Conservation (phyloP, 2,888 invertebrate species). For the Polietes domitor region DNA sequence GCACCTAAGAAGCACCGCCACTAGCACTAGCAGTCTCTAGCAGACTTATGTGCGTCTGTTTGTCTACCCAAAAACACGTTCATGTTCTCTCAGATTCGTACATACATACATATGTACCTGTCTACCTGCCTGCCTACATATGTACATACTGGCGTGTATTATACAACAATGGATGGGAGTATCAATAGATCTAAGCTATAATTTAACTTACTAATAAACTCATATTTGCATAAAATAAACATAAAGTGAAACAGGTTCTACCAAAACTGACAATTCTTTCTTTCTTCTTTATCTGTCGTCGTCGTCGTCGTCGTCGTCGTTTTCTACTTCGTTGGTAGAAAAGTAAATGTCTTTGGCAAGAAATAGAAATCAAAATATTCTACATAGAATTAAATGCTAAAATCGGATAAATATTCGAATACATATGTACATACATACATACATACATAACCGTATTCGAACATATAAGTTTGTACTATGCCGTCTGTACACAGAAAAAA, state of each 20-base stretch:
- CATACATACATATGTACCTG: neutral
- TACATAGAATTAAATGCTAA: slow-evolving; percentile 20
- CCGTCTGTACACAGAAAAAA: too few species aligned
- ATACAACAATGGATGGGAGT: slow-evolving; percentile 32
- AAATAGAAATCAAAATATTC: slow-evolving; percentile 32
- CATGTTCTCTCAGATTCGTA: neutral
- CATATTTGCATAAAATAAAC: slow-evolving; percentile 48
- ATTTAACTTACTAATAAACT: slow-evolving; percentile 39
- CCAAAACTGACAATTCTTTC: slow-evolving; percentile 1
- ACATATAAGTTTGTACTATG: too few species aligned
- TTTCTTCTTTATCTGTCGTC: slow-evolving; percentile 18
- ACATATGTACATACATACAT: too few species aligned
- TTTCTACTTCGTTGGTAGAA: neutral
- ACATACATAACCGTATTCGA: too few species aligned
- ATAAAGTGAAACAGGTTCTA: slow-evolving; percentile 50
- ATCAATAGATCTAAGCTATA: slow-evolving; percentile 25
- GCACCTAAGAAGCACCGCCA: neutral
- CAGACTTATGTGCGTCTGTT: slow-evolving; percentile 43
- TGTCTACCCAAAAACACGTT: slow-evolving; percentile 47
- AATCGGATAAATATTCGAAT: neutral
- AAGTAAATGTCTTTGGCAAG: slow-evolving; percentile 34
- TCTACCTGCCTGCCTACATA: neutral
- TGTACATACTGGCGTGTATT: neutral
- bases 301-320: neutral
- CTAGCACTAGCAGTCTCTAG: neutral